Conservation (phyloP, 2,797 vertebrate genomes). For the Acrossocheilus wenchowensis region DNA sequence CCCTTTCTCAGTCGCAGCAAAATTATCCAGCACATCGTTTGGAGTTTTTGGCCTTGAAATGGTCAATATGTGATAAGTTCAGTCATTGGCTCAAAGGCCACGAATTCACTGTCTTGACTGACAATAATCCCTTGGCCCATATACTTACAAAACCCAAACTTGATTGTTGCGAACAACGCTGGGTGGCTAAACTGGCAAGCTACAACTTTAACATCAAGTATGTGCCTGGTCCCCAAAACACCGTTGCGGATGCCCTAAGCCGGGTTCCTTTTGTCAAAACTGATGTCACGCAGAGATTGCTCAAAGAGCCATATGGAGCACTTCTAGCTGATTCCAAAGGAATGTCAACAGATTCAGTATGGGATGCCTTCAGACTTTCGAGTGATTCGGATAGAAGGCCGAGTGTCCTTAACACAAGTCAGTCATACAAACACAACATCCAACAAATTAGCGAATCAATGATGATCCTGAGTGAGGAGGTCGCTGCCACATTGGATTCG, state of each 20-base stretch:
- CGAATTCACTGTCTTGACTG: not conserved
- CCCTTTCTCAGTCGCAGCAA: not conserved
- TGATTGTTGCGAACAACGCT: slow-evolving; percentile 17
- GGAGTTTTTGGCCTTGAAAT: slow-evolving; percentile 23
- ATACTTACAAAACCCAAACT: slow-evolving; percentile 24
- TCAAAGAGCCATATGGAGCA: slow-evolving; percentile 1
- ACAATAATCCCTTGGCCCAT: slow-evolving; percentile 8
- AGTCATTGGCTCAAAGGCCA: not conserved
- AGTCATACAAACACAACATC: not conserved
- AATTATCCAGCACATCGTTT: slow-evolving; percentile 7
- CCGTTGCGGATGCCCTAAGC: slow-evolving; percentile 39
- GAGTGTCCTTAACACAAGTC: too few species aligned
- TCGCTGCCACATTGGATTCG: not conserved
- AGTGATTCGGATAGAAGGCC: too few species aligned
- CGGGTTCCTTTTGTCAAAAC: slow-evolving; percentile 27
- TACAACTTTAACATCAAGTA: slow-evolving; percentile 39
- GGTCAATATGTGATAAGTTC: slow-evolving; percentile 15
- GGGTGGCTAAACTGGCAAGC: slow-evolving; percentile 9
- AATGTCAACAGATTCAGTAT: slow-evolving; percentile 16
- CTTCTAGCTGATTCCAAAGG: not conserved
- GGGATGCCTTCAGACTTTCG: not conserved
- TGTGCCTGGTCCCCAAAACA: slow-evolving; percentile 35
- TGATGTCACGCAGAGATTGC: not conserved
- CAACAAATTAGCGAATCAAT: not conserved
- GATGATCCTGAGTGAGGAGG: not conserved